Conservation (phyloP, 2,888 invertebrate genomes). For the Idaea aversata region DNA sequence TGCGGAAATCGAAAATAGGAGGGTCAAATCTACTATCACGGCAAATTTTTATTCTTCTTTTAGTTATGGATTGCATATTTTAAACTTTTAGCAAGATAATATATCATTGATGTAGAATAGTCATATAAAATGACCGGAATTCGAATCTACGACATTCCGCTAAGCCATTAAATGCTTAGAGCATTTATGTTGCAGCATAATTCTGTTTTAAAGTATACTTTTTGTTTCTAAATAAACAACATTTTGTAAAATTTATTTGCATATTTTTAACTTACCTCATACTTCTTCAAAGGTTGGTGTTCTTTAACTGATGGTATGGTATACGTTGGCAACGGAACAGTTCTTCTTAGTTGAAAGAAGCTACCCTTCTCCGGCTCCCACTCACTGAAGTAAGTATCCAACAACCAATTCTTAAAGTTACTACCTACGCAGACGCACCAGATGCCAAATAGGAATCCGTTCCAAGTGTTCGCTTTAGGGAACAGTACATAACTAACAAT, state of each 20-base stretch:
- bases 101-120: too few species aligned
- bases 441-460: constrained; percentile 70
- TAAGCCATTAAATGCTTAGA: too few species aligned
- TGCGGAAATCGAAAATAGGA: too few species aligned
- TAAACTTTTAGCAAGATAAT: too few species aligned
- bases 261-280: constrained; percentile 51
- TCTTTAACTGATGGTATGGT: constrained; percentile 84
- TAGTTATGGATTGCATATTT: too few species aligned
- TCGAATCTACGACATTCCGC: too few species aligned
- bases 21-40: too few species aligned
- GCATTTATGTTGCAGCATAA: too few species aligned
- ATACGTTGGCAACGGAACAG: constrained; percentile 51
- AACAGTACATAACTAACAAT: constrained; percentile 58
- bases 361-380: constrained; percentile 45
- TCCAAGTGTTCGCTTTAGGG: constrained; percentile 64
- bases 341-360: constrained; percentile 50
- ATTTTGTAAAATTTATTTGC: not conserved
- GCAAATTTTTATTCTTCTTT: too few species aligned
- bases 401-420: constrained; percentile 59
- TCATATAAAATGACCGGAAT: too few species aligned
- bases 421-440: constrained; percentile 62
- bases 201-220: not conserved
- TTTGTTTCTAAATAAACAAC: too few species aligned
- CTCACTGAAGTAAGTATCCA: constrained; percentile 66
- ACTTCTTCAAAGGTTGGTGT: constrained; percentile 80